Evolutionary conservation across 2,113 vertebrate species (phyloP), one percentile per base, ranked within the genome.

Genomic region (Poeciliopsis prolifica): DNA sequence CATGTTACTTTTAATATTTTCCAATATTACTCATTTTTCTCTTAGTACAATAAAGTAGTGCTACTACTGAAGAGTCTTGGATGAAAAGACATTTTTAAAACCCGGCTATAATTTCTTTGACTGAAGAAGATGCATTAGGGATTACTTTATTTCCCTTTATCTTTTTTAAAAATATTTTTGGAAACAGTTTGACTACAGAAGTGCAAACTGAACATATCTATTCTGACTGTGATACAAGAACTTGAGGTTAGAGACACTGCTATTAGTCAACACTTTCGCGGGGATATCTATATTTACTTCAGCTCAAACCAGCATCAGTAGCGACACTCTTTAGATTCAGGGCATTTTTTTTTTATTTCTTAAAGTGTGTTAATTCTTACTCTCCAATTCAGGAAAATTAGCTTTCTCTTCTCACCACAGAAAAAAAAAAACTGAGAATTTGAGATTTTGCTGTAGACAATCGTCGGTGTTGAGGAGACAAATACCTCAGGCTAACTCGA

Each of bases 381-480:
- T 60, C 5, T 70, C 35, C 28, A 7, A 37, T 40, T 28, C 12
- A 17, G 33, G 69, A 28, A 28, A 70, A 64, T n/a, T 48, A 19
- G 44, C 17, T 48, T 48, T 67, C 33, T 42, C 24, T 28, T 67
- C 33, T 42, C 14, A 61, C 74, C 10, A 54, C 62, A 11, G 10
- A 9, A 44, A 48, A 28, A 31, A 30, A 33, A 37, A 61, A 35
- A 9, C 17, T 22, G 30, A 37, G 37, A 37, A 66, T 10, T 4
- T 37, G 66, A 70, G 64, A n/a, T 67, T 88, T 83, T 81, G 90
- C 88, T 84, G 75, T 74, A 42, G 89, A 93, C 88, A 92, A 93
- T 92, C 90, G 61, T 28, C 60, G 54, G 79, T 86, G 82, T 87
- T 72, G 65, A 86, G 67, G 35, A 77, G 65, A 79, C 77, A 22